These are phyloP conservation scores for Dascyllus trimaculatus DNA, from an alignment of 2,113 vertebrate genomes.

Conservation along the genomic window DNA sequence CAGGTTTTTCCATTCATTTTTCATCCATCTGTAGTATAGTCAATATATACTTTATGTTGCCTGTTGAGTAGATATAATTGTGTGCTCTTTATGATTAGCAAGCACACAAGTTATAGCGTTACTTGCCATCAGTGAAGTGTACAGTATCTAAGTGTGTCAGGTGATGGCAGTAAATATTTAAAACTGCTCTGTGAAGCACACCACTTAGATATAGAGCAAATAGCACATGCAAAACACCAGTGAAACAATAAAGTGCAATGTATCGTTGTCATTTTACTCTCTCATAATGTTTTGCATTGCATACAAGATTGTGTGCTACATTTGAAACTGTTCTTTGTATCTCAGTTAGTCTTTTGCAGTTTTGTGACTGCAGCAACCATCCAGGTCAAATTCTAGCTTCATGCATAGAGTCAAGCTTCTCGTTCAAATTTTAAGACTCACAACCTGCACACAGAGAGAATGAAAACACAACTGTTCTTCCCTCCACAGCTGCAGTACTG, in stretches of 20 bases:
- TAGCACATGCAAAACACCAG: neutral
- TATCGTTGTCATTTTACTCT: neutral
- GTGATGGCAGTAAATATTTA: neutral
- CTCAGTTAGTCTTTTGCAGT: neutral
- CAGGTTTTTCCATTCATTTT: too few relatives aligned
- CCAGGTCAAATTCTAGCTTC: neutral
- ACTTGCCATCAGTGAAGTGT: neutral
- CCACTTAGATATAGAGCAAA: neutral
- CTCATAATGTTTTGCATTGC: neutral
- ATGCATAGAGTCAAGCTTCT: too few relatives aligned
- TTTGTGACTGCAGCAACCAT: neutral
- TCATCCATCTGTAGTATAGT: too few relatives aligned
- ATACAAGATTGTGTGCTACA: neutral
- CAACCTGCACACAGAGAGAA: neutral
- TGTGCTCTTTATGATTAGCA: neutral
- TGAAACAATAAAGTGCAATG: neutral
- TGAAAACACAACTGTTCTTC: neutral
- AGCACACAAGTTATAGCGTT: neutral
- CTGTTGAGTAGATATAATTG: neutral
- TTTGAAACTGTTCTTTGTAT: neutral
- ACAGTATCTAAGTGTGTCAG: neutral
- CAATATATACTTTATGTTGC: too few relatives aligned
- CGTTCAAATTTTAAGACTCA: neutral
- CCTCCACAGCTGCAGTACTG: neutral
- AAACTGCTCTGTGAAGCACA: neutral